Percentiles rank a stretch among this genome's conserved stretches.
Conservation (phyloP, 2,113 vertebrate genomes). For the Antennarius striatus region DNA sequence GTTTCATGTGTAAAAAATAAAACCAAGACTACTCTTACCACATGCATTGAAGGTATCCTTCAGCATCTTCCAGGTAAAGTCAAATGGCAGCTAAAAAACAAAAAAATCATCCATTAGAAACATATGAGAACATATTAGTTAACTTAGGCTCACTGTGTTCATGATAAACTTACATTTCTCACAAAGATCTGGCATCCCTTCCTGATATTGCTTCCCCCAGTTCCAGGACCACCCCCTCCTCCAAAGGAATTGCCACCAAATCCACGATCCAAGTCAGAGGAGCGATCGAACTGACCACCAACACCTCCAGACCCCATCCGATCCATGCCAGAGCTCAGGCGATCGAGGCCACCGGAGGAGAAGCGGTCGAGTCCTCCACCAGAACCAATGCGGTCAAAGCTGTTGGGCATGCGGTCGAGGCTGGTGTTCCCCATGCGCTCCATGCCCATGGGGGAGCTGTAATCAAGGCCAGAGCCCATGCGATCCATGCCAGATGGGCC, state of each 20-base stretch:
- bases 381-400: constrained; percentile 78
- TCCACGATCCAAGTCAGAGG: constrained; percentile 90
- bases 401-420: constrained; percentile 71
- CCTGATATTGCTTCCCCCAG: constrained; percentile 83
- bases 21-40: constrained; percentile 78
- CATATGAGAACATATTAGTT: background rate
- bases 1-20: too few species aligned
- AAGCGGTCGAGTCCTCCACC: constrained; percentile 77
- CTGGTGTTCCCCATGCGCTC: constrained; percentile 81
- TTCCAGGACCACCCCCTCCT: constrained; percentile 84
- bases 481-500: constrained; percentile 87
- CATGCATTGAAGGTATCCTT: constrained; percentile 97
- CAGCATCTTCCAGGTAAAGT: constrained; percentile 98
- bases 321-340: constrained; percentile 88
- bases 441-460: constrained; percentile 74
- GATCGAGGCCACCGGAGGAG: constrained; percentile 82
- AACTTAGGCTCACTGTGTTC: accelerated
- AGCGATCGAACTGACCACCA: constrained; percentile 88
- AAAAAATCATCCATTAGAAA: background rate
- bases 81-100: constrained; percentile 90
- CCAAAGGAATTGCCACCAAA: constrained; percentile 89
- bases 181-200: constrained; percentile 99
- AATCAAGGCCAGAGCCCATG: constrained; percentile 82
- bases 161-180: constrained; percentile 87
- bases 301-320: constrained; percentile 88